Percentiles rank a stretch among this genome's conserved stretches.
Evolutionary conservation across 2,797 vertebrate genomes (phyloP).

Genomic region (Brachyrhaphis roseni): DNA sequence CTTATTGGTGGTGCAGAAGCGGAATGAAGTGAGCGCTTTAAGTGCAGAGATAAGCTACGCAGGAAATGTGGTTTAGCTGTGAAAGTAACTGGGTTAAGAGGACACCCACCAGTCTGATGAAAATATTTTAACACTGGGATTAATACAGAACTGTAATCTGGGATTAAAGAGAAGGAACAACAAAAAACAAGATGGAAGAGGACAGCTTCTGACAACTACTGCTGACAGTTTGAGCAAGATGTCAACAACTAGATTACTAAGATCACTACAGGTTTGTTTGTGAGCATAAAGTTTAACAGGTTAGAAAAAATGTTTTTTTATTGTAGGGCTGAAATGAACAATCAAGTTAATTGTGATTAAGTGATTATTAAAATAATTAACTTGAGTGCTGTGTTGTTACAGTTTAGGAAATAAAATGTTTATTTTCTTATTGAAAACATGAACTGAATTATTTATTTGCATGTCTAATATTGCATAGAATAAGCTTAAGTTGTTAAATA

Average conservation of each 20-base stretch:
- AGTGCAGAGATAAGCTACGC: neutral
- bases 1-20: neutral
- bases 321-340: neutral
- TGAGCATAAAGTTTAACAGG: neutral
- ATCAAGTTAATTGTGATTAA: too few species aligned
- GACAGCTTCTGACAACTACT: neutral
- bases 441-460: too few species aligned
- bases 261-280: neutral
- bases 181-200: neutral
- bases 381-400: too few species aligned
- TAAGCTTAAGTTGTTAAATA: too few species aligned
- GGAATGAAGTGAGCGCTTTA: neutral
- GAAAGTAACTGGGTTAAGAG: neutral
- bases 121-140: neutral
- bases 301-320: neutral
- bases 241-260: neutral
- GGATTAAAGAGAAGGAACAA: neutral
- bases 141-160: neutral
- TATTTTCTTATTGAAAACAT: too few species aligned
- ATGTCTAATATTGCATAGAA: too few species aligned
- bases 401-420: too few species aligned
- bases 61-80: neutral
- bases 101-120: neutral
- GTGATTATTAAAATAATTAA: too few species aligned
- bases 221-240: neutral